Evolutionary conservation across 2,113 vertebrate species (phyloP), one percentile per base, ranked within the genome.

Genomic region (Odontesthes bonariensis): DNA sequence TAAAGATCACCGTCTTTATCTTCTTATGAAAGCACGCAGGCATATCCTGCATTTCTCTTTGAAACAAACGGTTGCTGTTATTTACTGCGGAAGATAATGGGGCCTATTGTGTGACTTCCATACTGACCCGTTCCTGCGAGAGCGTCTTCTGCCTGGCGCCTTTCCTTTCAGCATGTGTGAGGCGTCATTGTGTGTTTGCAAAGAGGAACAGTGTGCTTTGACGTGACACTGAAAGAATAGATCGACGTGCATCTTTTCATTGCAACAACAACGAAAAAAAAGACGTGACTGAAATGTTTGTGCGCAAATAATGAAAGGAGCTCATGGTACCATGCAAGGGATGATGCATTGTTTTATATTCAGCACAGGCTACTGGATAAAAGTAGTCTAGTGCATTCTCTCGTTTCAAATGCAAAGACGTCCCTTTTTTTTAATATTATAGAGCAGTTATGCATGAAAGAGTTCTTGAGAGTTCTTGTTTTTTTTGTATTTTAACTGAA

Each of bases 61-160:
- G 17, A 42, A 16, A 65, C 62, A 59, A 71, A 61, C 47, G 23
- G 35, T 54, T 62, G 62, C 73, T 69, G 31, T 69, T 63, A 59
- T 71, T 67, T 64, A 53, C 49, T 66, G 51, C 73, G 56, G 27
- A 44, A 35, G 23, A 77, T 83, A 83, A 83, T 69, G 77, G 77
- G 32, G 27, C n/a, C 65, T 23, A 47, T 86, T 86, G 77, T 75
- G 53, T 49, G 35, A 49, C 14, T 0, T 79, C 53, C 61, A 33
- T 27, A 23, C 53, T 47, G 69, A 31, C 13, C 62, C 27, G 68
- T 51, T 84, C 52, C 83, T 63, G 63, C 19, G 3, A 66, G 69
- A 79, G 56, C 40, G 32, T 90, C 69, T 73, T 59, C 81, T 74
- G 70, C 73, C 47, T 64, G 70, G 52, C 40, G 77, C 60, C 23